phyloP scores from a whole-genome alignment of 2,797 vertebrate species.

The Lepilemur septentrionalis region DNA sequence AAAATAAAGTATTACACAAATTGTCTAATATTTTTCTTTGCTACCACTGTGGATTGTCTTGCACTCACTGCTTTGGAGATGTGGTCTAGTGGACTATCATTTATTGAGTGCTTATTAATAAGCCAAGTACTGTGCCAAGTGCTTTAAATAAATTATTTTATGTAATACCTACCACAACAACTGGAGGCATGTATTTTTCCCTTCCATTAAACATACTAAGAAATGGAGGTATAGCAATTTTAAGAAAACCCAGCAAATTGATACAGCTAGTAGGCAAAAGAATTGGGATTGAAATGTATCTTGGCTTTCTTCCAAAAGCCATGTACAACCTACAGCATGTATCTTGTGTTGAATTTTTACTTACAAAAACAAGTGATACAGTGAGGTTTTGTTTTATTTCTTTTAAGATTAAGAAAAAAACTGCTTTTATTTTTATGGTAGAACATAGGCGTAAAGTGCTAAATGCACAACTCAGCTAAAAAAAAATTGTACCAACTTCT shows the following conservation, averaged over 20 bases:
- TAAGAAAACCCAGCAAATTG: slow-evolving; percentile 1
- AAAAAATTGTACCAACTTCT: neutral
- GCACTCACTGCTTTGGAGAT: neutral
- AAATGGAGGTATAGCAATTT: neutral
- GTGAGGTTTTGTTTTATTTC: neutral
- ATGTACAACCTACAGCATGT: neutral
- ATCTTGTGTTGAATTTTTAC: slow-evolving; percentile 3
- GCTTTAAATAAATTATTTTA: neutral
- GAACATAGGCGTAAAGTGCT: neutral
- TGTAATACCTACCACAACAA: neutral
- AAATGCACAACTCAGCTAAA: slow-evolving; percentile 21
- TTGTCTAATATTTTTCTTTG: neutral
- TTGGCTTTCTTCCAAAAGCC: neutral
- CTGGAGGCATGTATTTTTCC: neutral
- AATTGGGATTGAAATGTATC: neutral
- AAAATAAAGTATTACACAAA: neutral
- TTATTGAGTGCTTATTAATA: neutral
- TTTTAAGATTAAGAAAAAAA: neutral
- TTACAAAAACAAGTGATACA: slow-evolving; percentile 5
- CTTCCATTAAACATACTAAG: neutral
- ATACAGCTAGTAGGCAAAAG: neutral
- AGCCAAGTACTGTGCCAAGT: neutral
- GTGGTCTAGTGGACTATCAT: neutral
- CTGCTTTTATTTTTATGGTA: slow-evolving; percentile 32
- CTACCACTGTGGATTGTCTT: neutral